Conservation (phyloP, 1,140 invertebrate genomes). For the Hetaerina americana region DNA sequence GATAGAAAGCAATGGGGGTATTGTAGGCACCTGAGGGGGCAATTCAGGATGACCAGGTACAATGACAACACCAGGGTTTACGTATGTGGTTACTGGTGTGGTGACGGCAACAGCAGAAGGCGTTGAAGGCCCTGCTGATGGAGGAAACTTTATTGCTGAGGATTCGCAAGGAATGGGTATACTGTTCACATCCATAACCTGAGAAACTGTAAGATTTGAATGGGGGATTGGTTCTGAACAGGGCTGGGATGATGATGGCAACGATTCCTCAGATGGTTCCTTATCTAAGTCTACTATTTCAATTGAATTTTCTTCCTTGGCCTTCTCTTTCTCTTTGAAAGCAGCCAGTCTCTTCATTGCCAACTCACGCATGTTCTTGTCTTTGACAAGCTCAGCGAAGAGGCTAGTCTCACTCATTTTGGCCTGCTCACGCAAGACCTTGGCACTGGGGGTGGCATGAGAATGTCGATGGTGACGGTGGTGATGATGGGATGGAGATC, state of each 20-base stretch:
- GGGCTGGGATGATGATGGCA: not conserved
- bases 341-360: constrained; percentile 53
- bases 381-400: constrained; percentile 76
- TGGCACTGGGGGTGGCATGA: constrained; percentile 8
- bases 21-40: not conserved
- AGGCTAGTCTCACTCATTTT: constrained; percentile 73
- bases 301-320: constrained; percentile 30
- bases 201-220: constrained; percentile 7
- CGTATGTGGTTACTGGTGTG: not conserved
- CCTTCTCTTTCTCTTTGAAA: constrained; percentile 42
- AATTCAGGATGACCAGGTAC: not conserved
- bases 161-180: constrained; percentile 41
- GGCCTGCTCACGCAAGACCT: constrained; percentile 24
- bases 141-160: not conserved
- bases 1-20: not conserved
- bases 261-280: constrained; percentile 19
- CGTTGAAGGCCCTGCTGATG: constrained; percentile 1
- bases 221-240: not conserved
- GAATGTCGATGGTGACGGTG: not conserved
- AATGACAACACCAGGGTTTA: not conserved
- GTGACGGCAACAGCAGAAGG: not conserved
- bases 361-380: constrained; percentile 62
- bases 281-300: constrained; percentile 20
- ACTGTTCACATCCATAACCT: constrained; percentile 24
- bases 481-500: constrained; percentile 4